These are phyloP conservation scores for Ecdyonurus torrentis DNA, from an alignment of 2,888 invertebrate species.

Conservation along the genomic window DNA sequence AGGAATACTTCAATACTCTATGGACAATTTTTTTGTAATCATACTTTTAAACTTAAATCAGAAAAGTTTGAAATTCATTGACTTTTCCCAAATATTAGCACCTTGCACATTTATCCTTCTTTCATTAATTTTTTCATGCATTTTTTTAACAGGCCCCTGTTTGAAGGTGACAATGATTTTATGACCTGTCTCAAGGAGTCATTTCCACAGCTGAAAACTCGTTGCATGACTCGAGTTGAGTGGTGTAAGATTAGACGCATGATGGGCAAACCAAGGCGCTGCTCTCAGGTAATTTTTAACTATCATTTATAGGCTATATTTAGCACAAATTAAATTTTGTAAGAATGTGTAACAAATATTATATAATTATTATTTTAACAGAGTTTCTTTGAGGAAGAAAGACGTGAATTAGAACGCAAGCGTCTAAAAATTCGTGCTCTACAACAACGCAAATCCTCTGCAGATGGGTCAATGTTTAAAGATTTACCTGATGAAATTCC, in stretches of 20 bases:
- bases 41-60: neutral
- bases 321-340: neutral
- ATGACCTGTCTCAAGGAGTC: slow-evolving; percentile 82
- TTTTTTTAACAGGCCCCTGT: slow-evolving; percentile 54
- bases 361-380: slow-evolving; percentile 11
- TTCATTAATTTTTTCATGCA: neutral
- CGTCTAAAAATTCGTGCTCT: slow-evolving; percentile 80
- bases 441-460: slow-evolving; percentile 75
- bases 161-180: slow-evolving; percentile 94
- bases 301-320: too few relatives aligned
- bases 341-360: slow-evolving; percentile 1
- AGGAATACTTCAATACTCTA: too few relatives aligned
- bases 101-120: neutral
- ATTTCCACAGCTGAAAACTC: slow-evolving; percentile 79
- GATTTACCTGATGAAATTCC: slow-evolving; percentile 92
- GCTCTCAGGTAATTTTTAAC: slow-evolving; percentile 51
- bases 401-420: slow-evolving; percentile 75
- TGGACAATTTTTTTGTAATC: neutral
- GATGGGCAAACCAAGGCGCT: slow-evolving; percentile 95
- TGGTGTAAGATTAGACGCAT: slow-evolving; percentile 91
- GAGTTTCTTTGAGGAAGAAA: slow-evolving; percentile 91
- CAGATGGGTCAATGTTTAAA: slow-evolving; percentile 57
- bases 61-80: too few relatives aligned
- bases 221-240: slow-evolving; percentile 70
- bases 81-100: neutral